A percentile compares a stretch with the other conserved stretches of the same genome.
phyloP scores from a whole-genome alignment of 1,140 invertebrate genomes.

The Bombus affinis region DNA sequence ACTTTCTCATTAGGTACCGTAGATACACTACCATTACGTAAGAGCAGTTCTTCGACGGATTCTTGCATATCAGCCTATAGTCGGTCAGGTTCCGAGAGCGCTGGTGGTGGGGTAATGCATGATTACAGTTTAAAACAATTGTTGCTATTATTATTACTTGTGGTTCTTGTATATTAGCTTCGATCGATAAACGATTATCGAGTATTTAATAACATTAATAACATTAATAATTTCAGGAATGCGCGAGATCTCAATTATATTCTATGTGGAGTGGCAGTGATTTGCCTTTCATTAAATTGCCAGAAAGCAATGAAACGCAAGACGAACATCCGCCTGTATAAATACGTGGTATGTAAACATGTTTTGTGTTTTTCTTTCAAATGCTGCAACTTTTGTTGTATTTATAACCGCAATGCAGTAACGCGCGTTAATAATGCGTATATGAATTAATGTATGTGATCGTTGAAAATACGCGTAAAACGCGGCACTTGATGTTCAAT shows the following conservation, averaged over 20 bases:
- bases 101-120: constrained; percentile 79
- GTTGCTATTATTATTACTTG: not conserved
- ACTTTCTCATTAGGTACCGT: constrained; percentile 67
- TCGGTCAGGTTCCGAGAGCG: constrained; percentile 83
- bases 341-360: constrained; percentile 49
- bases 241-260: constrained; percentile 81
- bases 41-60: constrained; percentile 86
- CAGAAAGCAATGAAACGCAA: constrained; percentile 80
- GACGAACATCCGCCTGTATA: constrained; percentile 78
- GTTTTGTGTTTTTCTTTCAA: not conserved
- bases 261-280: constrained; percentile 84
- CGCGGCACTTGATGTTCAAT: constrained; percentile 15
- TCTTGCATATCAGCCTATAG: constrained; percentile 85
- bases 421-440: constrained; percentile 47
- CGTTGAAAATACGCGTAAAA: constrained; percentile 24
- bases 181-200: not conserved
- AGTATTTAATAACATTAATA: not conserved
- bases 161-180: not conserved
- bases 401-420: constrained; percentile 14
- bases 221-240: constrained; percentile 73
- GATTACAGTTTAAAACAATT: constrained; percentile 14
- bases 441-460: constrained; percentile 29
- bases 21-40: constrained; percentile 83
- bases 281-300: constrained; percentile 82
- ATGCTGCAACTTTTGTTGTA: not conserved